Conservation (phyloP, 2,797 vertebrate species). For the Cossypha caffra region DNA sequence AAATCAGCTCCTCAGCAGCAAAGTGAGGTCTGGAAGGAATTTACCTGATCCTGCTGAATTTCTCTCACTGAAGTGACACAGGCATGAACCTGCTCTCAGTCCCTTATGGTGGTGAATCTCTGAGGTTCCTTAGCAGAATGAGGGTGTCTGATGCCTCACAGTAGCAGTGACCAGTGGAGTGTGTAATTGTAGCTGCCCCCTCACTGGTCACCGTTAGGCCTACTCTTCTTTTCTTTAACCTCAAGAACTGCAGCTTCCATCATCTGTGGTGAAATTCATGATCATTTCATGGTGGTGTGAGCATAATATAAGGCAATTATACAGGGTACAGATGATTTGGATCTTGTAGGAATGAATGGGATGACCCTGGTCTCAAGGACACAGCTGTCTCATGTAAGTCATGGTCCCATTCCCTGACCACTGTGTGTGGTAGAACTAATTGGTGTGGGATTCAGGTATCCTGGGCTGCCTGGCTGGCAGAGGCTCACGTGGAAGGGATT, state of each 20-base stretch:
- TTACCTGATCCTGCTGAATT: conserved; percentile 10
- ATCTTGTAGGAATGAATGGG: neutral
- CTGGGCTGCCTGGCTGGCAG: neutral
- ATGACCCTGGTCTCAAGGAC: neutral
- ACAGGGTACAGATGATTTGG: neutral
- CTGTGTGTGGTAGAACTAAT: neutral
- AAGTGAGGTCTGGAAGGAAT: conserved; percentile 9
- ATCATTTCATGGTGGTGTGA: neutral
- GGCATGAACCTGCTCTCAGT: neutral
- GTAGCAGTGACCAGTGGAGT: neutral
- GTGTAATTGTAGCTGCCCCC: neutral
- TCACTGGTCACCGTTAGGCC: neutral
- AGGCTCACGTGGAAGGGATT: conserved; percentile 45
- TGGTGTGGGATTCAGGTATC: neutral
- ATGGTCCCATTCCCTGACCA: neutral
- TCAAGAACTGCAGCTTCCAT: neutral
- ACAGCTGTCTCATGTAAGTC: neutral
- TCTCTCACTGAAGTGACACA: neutral
- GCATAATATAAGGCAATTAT: neutral
- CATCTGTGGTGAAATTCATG: neutral
- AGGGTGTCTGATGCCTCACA: neutral
- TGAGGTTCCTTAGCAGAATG: neutral
- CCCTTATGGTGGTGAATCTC: neutral
- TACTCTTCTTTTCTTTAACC: neutral
- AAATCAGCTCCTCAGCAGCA: neutral